Conservation (phyloP, 2,113 vertebrate genomes). For the Phyllopteryx taeniolatus region DNA sequence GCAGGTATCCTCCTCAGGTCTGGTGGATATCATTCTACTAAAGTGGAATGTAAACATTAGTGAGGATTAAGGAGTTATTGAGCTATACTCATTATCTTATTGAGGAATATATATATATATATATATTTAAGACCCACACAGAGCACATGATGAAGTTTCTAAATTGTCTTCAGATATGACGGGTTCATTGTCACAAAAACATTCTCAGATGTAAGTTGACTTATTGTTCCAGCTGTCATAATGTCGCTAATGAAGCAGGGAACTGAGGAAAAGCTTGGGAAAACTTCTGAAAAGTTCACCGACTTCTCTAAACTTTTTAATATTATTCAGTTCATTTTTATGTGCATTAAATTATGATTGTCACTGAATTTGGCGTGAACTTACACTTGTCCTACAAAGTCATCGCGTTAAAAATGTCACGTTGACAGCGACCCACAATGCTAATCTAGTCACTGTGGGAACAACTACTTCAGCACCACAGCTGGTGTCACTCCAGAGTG, state of each 20-base stretch:
- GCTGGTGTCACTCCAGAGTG: constrained; percentile 5
- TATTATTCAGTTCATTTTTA: constrained; percentile 5
- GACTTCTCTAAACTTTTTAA: constrained; percentile 12
- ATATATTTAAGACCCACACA: background rate
- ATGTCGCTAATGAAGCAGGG: background rate
- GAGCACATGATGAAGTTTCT: background rate
- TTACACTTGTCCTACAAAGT: constrained; percentile 27
- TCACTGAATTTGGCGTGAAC: constrained; percentile 16
- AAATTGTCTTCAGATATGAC: background rate
- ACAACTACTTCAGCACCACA: constrained; percentile 32
- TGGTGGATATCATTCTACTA: too few species aligned
- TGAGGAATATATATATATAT: too few species aligned
- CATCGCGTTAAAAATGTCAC: constrained; percentile 39
- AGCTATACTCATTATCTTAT: too few species aligned
- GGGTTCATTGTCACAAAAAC: background rate
- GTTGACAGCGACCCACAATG: constrained; percentile 36
- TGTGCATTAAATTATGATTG: constrained; percentile 14
- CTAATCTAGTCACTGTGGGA: constrained; percentile 68
- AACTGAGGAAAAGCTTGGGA: too few species aligned
- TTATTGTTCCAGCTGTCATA: background rate
- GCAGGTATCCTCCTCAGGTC: too few species aligned
- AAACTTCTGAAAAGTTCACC: constrained; percentile 7
- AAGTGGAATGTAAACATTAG: too few species aligned
- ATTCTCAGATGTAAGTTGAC: background rate
- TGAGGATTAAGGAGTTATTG: too few species aligned